These are phyloP conservation scores for Chromobotia macracanthus DNA, from an alignment of 2,797 vertebrate genomes.

Conservation along the genomic window DNA sequence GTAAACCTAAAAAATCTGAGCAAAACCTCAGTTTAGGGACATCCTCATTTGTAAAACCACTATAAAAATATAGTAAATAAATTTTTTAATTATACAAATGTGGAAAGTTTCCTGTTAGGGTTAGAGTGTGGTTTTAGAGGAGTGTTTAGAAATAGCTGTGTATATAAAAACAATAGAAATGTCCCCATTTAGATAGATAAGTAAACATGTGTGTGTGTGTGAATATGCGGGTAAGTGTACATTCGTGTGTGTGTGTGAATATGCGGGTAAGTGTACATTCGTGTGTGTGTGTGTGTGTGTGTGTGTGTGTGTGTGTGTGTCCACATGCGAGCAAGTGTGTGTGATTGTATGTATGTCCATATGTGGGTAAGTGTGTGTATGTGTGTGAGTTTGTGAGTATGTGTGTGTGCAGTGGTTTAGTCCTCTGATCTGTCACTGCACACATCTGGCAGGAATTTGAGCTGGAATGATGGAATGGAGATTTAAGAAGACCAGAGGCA, in stretches of 20 bases:
- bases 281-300: too few species aligned
- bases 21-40: too few species aligned
- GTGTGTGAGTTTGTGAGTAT: slow-evolving; percentile 10
- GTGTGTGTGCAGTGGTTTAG: not conserved
- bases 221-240: too few species aligned
- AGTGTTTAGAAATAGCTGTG: too few species aligned
- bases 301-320: slow-evolving; percentile 32
- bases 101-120: too few species aligned
- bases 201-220: not conserved
- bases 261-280: not conserved
- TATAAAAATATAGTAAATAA: too few species aligned
- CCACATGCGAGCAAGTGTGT: not conserved
- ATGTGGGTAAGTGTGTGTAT: slow-evolving; percentile 3
- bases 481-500: not conserved
- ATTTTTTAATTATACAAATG: too few species aligned
- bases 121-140: too few species aligned
- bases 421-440: slow-evolving; percentile 49
- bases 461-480: slow-evolving; percentile 40
- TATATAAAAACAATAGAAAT: too few species aligned
- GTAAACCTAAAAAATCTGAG: too few species aligned
- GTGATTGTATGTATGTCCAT: slow-evolving; percentile 8
- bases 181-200: too few species aligned
- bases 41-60: too few species aligned
- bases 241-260: not conserved
- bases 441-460: slow-evolving; percentile 59